These are phyloP conservation scores for Carcina quercana DNA, from an alignment of 2,888 invertebrate species.

Conservation along the genomic window DNA sequence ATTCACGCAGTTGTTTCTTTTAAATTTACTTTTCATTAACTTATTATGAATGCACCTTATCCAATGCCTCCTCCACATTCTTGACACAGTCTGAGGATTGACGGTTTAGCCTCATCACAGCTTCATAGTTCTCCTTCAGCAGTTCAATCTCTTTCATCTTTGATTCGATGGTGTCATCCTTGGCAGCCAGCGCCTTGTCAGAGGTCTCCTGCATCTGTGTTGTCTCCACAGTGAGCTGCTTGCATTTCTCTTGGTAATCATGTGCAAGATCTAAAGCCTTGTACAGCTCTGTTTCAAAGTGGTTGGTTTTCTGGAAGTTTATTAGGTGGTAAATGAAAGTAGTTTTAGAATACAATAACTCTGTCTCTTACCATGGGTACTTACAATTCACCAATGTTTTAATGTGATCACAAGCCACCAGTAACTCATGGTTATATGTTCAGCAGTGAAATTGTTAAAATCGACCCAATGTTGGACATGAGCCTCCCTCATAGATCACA, in stretches of 20 bases:
- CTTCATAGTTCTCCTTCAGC: constrained; percentile 66
- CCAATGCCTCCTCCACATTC: constrained; percentile 71
- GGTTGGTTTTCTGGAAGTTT: constrained; percentile 64
- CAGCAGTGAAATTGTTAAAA: too few species aligned
- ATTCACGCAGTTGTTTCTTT: too few species aligned
- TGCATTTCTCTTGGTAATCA: constrained; percentile 78
- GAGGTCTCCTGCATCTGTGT: constrained; percentile 46
- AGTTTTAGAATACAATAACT: too few species aligned
- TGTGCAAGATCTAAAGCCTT: constrained; percentile 81
- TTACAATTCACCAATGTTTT: too few species aligned
- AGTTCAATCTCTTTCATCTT: constrained; percentile 55
- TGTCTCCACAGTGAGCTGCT: constrained; percentile 67
- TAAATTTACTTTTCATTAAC: too few species aligned
- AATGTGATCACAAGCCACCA: too few species aligned
- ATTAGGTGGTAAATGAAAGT: too few species aligned
- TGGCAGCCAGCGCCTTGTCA: constrained; percentile 37
- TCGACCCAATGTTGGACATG: too few species aligned
- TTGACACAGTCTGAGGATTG: constrained; percentile 76
- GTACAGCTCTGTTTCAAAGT: constrained; percentile 81
- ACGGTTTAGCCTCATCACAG: constrained; percentile 67
- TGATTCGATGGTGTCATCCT: constrained; percentile 32
- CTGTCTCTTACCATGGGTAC: too few species aligned
- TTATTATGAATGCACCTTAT: constrained; percentile 65
- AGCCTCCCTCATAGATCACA: too few species aligned
- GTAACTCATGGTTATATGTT: too few species aligned